Base-by-base conservation (phyloP, 2,113 vertebrate species). In the Lepidothrix coronata region DNA sequence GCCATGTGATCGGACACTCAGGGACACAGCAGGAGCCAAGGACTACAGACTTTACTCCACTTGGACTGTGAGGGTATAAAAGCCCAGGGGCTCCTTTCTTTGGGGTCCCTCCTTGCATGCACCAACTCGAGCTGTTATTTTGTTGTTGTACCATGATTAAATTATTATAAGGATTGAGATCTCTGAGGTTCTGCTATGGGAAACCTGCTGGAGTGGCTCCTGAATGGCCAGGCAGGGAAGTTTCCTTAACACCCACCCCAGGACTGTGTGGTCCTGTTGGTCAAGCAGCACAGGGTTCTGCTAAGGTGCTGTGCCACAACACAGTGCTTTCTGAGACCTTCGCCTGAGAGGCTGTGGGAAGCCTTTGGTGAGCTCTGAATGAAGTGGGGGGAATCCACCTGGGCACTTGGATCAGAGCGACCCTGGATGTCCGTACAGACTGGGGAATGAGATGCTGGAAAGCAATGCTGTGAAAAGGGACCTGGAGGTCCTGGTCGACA, bases 401-500 rank as follows among this genome's bases (percentile, higher is more conserved):
- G 28, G 11, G 13, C 28, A n/a, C 0, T 0, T n/a, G 28, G 37
- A 33, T 21, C 37, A 12, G 15, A 7, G 2, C 15, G 44, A 5
- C 33, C 19, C 46, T n/a, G 28, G 31, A 20, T 39, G 12, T 37
- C 30, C 0, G 0, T 15, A 52, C 52, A 46, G 46, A 14, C 8
- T 51, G 12, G 2, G 5, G 15, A 66, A 37, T 11, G 22, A 81
- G 3, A n/a, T 1, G 19, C 20, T 46, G 70, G 7, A 81, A 0
- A 46, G 61, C 33, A 67, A 23, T 0, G 0, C 18, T 0, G 0
- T 0, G 0, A 1, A 73, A 44, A 67, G 33, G 37, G 28, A n/a
- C 15, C 27, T 59, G 44, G 6, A 44, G 2, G 12, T 30, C 14
- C 59, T 37, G 51, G 18, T 33, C 2, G 0, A 1, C 19, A 22